Evolutionary conservation across 2,797 vertebrate genomes (phyloP), one percentile per base, ranked within the genome.

Genomic region (Pagetopsis macropterus): DNA sequence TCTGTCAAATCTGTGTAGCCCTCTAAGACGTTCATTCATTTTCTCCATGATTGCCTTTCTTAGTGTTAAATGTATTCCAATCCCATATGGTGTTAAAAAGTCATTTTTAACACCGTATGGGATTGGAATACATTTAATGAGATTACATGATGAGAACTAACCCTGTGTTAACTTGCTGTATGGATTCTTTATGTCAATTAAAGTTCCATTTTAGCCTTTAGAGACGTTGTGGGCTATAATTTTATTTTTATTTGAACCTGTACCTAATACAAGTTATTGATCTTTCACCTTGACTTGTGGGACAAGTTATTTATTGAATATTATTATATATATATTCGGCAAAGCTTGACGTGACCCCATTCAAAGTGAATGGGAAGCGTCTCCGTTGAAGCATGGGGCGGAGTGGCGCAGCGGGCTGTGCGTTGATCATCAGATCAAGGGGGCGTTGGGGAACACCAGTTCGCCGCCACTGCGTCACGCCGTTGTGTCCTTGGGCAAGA

Each of bases 1-100:
- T 88, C 90, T 87, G 79, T 94, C 90, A 90, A 83, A 84, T 17
- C 31, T 41, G 40, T 21, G 50, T 0, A n/a, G 65, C 14, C 23
- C 58, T 49, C 49, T 68, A 65, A 73, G 27, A 79, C 69, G 75
- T 78, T 46, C 63, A 76, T 79, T 88, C 46, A 83, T 90, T 84
- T 86, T 87, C 84, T 78, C 76, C 73, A 76, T 80, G 79, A 88
- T 85, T 88, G 83, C 79, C 69, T 84, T 66, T 68, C 70, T 86
- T 64, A 55, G 56, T 60, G 68, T 37, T 59, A 54, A 79, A 23
- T 23, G 23, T 23, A 23, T 23, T 23, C 23, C 23, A 23, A 23
- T 23, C 23, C 23, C 23, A 23, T 23, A 23, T 23, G 23, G 23
- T 23, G 23, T 23, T 23, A 23, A 23, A 23, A 23, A 57, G 57